phyloP scores from a whole-genome alignment of 2,888 invertebrate species.

The Asteroscopus sphinx region DNA sequence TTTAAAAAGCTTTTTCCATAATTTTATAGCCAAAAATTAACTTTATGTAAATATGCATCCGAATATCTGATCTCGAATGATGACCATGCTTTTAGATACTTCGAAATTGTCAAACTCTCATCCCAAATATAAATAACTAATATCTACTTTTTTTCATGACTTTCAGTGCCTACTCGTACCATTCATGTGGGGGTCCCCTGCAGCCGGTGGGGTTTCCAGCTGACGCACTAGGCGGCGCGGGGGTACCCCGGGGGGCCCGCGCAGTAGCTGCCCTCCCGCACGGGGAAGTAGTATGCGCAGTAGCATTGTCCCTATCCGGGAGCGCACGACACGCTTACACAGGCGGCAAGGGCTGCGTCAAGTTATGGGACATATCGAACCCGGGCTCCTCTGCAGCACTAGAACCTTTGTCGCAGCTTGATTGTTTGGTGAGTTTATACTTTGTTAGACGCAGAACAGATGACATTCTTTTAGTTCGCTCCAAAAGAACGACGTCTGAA shows the following conservation, averaged over 20 bases:
- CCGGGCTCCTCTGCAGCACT: conserved; percentile 95
- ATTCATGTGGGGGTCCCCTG: conserved; percentile 96
- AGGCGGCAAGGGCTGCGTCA: conserved; percentile 99
- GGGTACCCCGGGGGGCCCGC: conserved; percentile 97
- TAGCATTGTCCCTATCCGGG: conserved; percentile 94
- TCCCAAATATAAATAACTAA: too few species aligned
- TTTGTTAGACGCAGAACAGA: too few species aligned
- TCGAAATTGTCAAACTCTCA: too few species aligned
- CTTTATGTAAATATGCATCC: too few species aligned
- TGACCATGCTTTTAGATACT: too few species aligned
- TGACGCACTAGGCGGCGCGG: conserved; percentile 97
- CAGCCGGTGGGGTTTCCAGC: conserved; percentile 98
- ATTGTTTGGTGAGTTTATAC: conserved; percentile 92
- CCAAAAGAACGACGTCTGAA: too few species aligned
- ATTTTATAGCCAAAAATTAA: too few species aligned
- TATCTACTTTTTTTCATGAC: too few species aligned
- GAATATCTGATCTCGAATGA: too few species aligned
- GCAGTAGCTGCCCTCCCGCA: conserved; percentile 97
- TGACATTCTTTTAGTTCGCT: too few species aligned
- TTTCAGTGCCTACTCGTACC: conserved; percentile 96
- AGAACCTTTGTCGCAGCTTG: conserved; percentile 97
- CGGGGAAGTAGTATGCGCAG: conserved; percentile 99
- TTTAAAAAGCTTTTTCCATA: too few species aligned
- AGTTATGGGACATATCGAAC: conserved; percentile 98
- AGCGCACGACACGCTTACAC: conserved; percentile 98